Evolutionary conservation across 2,113 vertebrate genomes (phyloP).

Genomic region (Nestor notabilis): DNA sequence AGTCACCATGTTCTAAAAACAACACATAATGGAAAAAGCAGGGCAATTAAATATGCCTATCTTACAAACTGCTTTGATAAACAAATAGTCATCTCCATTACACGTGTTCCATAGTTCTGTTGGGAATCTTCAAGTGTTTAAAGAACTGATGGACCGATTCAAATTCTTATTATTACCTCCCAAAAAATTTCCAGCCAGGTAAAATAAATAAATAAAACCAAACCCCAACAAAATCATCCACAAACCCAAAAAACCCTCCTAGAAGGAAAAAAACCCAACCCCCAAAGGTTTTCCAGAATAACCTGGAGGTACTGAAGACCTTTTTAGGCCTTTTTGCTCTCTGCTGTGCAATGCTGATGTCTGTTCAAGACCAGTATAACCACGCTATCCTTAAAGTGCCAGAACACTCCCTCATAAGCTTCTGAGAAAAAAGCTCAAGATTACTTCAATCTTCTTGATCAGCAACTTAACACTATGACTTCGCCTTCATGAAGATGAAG

Average conservation of each 20-base stretch:
- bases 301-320: not conserved
- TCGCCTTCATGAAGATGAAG: not conserved
- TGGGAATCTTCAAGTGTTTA: not conserved
- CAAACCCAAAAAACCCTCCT: not conserved
- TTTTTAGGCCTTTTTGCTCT: not conserved
- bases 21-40: not conserved
- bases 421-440: not conserved
- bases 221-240: accelerated
- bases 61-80: not conserved
- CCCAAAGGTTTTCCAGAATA: not conserved
- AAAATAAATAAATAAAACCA: not conserved
- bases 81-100: not conserved
- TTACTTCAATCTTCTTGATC: not conserved
- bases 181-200: not conserved
- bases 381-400: not conserved
- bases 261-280: not conserved
- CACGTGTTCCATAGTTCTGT: accelerated
- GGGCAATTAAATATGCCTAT: not conserved
- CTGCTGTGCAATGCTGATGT: not conserved
- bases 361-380: not conserved
- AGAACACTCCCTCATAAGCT: not conserved
- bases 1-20: not conserved
- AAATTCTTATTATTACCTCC: not conserved
- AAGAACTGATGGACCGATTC: not conserved
- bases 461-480: not conserved